Base-by-base conservation (phyloP, 2,113 vertebrate genomes). In the Pedetes capensis region DNA sequence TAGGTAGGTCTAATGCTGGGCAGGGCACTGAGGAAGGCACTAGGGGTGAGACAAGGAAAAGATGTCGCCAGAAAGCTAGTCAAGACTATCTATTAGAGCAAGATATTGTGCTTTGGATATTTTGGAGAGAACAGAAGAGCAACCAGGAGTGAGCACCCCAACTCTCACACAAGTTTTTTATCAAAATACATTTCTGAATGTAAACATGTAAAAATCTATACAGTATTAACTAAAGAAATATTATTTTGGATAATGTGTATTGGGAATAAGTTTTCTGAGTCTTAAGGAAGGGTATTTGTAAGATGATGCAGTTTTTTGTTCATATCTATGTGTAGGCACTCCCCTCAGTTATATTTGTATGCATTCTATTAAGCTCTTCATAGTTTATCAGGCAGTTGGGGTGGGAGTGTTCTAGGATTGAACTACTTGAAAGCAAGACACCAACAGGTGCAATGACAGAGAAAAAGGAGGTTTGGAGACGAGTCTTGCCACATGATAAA, bases 171-270 rank as follows among this genome's bases (percentile, higher is more conserved):
- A 92, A 76, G 14, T 51, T 20, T 49, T 16, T 82, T 22, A 81
- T 39, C 14, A 42, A 82, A 95, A 66, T 55, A 63, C 0, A 9
- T 53, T 17, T 22, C 12, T 89, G 66, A 88, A 89, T 84, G 81
- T 86, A n/a, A 94, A 81, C 88, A 13, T 63, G 23, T 89, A 4
- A 85, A 92, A 80, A 74, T 64, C 61, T 23, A 82, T 17, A 89
- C 57, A 74, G 11, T 37, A 16, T 32, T 55, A 86, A 80, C 11
- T 87, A 23, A 3, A 78, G 47, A 44, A 57, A 63, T 42, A 47
- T 44, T 78, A 44, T 61, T 22, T n/a, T 37, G 5, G 29, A 49
- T 82, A 42, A 92, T 13, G 42, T 71, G 25, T 44, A 71, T 22
- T 49, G 18, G 17, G 25, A 89, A 92, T 89, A 14, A 86, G 42